phyloP scores from a whole-genome alignment of 1,140 invertebrate genomes.

The Globodera ellingtonae region DNA sequence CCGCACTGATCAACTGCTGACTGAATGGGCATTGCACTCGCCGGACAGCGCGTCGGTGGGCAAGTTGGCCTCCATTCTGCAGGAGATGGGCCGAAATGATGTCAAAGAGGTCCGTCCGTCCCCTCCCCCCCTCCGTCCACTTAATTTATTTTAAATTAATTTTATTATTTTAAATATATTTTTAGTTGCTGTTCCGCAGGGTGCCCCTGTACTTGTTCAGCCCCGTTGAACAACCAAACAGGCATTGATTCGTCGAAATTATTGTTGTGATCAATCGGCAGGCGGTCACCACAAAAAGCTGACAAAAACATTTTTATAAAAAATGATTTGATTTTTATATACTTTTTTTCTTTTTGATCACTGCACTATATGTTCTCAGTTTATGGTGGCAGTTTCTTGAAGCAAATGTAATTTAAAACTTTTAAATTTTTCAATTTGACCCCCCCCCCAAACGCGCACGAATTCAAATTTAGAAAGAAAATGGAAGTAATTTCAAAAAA shows the following conservation, averaged over 20 bases:
- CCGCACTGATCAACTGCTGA: constrained; percentile 68
- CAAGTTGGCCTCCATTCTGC: constrained; percentile 68
- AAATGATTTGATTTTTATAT: not conserved
- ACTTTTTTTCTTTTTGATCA: not conserved
- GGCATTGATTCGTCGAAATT: not conserved
- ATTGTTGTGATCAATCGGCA: not conserved
- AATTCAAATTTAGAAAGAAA: too few relatives aligned
- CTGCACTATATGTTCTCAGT: too few relatives aligned
- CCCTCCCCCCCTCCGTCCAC: constrained; percentile 66
- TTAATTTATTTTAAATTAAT: too few relatives aligned
- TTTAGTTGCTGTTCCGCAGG: constrained; percentile 25
- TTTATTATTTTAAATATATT: not conserved
- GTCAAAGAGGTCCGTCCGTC: constrained; percentile 64
- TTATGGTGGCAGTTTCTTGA: too few relatives aligned
- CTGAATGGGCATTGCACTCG: constrained; percentile 68
- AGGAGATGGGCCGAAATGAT: constrained; percentile 69
- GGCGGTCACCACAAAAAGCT: not conserved
- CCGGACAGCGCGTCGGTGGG: constrained; percentile 67
- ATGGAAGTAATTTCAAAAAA: too few relatives aligned
- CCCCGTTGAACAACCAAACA: constrained; percentile 29
- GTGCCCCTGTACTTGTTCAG: constrained; percentile 45
- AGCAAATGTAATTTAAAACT: too few relatives aligned
- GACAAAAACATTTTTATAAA: not conserved
- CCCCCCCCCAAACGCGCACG: too few relatives aligned
- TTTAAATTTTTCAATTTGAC: too few relatives aligned